Evolutionary conservation across 2,113 vertebrate species (phyloP).

Genomic region (Menura novaehollandiae): DNA sequence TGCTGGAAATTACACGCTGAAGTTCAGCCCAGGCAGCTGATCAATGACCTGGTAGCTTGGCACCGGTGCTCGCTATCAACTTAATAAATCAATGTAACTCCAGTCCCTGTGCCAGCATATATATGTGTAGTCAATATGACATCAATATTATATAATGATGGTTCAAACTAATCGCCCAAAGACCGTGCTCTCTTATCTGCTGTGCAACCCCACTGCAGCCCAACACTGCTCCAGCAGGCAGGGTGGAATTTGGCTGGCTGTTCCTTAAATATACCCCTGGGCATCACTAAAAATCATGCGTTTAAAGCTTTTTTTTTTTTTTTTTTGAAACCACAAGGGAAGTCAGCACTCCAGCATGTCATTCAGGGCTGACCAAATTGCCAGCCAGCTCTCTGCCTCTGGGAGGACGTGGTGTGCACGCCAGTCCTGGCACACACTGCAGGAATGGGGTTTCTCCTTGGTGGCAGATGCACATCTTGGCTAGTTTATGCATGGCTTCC

Average conservation of each 20-base stretch:
- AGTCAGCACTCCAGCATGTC: constrained; percentile 27
- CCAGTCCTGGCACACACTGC: not conserved
- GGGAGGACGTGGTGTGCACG: not conserved
- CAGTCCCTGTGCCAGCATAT: not conserved
- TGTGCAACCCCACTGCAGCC: not conserved
- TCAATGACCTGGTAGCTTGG: constrained; percentile 68
- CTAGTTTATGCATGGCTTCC: not conserved
- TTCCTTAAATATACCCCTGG: constrained; percentile 27
- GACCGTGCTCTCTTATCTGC: not conserved
- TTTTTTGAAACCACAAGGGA: constrained; percentile 41
- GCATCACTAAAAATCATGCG: constrained; percentile 26
- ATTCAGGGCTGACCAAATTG: constrained; percentile 64
- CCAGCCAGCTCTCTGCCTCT: not conserved
- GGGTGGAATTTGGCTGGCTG: not conserved
- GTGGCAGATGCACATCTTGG: not conserved
- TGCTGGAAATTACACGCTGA: constrained; percentile 68
- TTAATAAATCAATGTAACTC: constrained; percentile 62
- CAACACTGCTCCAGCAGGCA: not conserved
- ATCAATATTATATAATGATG: not conserved
- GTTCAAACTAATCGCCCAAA: not conserved
- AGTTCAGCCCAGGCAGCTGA: constrained; percentile 64
- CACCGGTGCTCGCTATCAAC: not conserved
- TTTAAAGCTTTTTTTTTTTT: not conserved
- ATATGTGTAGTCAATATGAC: not conserved
- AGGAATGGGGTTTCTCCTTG: not conserved